A percentile compares a stretch with the other conserved stretches of the same genome.
Conservation (phyloP, 2,888 invertebrate genomes). For the Epinotia bilunana region DNA sequence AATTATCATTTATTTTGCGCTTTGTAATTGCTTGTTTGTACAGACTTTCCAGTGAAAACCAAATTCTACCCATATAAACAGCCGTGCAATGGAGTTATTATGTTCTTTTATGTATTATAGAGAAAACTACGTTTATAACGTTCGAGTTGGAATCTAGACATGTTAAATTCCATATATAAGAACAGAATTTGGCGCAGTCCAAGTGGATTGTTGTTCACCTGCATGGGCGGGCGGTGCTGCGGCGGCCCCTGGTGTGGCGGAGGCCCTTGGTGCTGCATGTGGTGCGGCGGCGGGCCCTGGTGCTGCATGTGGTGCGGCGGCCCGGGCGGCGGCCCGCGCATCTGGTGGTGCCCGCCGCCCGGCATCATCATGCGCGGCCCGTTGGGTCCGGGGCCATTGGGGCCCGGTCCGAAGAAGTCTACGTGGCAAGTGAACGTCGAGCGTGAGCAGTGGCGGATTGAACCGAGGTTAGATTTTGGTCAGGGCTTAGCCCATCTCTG, state of each 20-base stretch:
- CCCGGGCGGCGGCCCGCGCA: conserved; percentile 78
- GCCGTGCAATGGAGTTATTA: too few species aligned
- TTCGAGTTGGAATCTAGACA: too few species aligned
- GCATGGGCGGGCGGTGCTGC: conserved; percentile 86
- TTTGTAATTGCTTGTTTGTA: too few species aligned
- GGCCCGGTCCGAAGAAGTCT: conserved; percentile 81
- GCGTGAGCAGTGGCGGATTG: neutral
- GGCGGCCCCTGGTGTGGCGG: conserved; percentile 84
- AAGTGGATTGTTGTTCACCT: conserved; percentile 49
- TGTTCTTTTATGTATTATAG: too few species aligned
- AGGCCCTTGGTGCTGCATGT: conserved; percentile 78
- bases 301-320: conserved; percentile 78
- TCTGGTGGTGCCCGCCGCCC: conserved; percentile 71
- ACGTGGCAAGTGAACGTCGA: neutral
- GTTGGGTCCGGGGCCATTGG: conserved; percentile 79
- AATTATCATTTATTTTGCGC: too few species aligned
- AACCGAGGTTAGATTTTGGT: too few species aligned
- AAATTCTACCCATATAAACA: too few species aligned
- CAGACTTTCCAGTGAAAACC: too few species aligned
- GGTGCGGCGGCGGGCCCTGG: conserved; percentile 77
- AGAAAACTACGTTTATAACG: too few species aligned
- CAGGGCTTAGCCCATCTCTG: too few species aligned
- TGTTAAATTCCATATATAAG: too few species aligned
- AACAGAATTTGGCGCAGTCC: too few species aligned
- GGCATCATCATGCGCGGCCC: conserved; percentile 77